Evolutionary conservation across 2,888 invertebrate species (phyloP), one percentile per base, ranked within the genome.

Genomic region (Drosophila seclusa): DNA sequence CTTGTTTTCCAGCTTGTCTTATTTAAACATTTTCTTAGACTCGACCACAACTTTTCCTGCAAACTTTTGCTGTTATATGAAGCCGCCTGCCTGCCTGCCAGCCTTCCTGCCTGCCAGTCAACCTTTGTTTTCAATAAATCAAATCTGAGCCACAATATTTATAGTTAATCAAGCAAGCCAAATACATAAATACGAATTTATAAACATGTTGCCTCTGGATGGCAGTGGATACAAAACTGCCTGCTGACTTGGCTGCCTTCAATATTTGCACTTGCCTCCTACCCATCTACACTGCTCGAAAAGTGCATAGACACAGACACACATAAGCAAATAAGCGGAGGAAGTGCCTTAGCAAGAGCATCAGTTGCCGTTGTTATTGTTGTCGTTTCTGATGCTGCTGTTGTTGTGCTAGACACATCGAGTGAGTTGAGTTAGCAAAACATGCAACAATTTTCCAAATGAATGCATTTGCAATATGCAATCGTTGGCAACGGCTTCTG

Each of bases 381-480:
- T 60, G 58, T 58, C 61, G 42, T 48, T 32, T 32, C 32, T 32
- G 32, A 32, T 32, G 32, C 10, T 36, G 63, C 29, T 54, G 69
- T 64, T 75, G 53, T 61, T 73, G 68, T 66, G 67, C 67, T 59
- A 87, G 80, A 83, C 86, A 80, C 80, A 80, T 77, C 68, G 78
- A 73, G 76, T 73, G 78, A 86, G 83, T 83, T 76, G 86, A 83
- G 86, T 80, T 86, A 80, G 78, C 78, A 83, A 78, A 80, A 86
- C 84, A 87, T 90, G 85, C 79, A 90, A 85, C 90, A 91, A 91
- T 91, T 91, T 91, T 91, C 90, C 91, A 90, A 88, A 78, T 89
- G 90, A 90, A 85, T 87, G 90, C 87, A 87, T 79, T 76, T 73
- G 80, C 89, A 86, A 82, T 80, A 86, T 86, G 89, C 86, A 80